These are phyloP conservation scores for Notospermus geniculatus DNA, from an alignment of 1,140 invertebrate genomes.

Conservation along the genomic window DNA sequence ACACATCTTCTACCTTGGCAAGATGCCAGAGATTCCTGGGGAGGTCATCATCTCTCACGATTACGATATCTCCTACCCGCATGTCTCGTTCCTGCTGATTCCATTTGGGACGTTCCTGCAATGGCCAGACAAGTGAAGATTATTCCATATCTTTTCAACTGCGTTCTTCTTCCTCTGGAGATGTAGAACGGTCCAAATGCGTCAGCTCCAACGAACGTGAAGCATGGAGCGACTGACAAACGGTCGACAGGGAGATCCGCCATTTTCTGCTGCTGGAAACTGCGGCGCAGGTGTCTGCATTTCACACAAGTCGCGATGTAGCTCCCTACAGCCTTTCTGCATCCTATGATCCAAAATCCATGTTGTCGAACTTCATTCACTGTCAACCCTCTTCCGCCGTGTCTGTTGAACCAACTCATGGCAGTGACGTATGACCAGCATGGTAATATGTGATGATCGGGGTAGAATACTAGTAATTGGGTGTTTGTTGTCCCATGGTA, in stretches of 20 bases:
- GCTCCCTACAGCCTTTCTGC: conserved; percentile 15
- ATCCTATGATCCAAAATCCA: conserved; percentile 30
- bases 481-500: conserved; percentile 14
- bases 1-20: too few relatives aligned
- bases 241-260: conserved; percentile 26
- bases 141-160: conserved; percentile 15
- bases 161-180: conserved; percentile 6
- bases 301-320: conserved; percentile 26
- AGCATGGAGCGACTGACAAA: conserved; percentile 20
- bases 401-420: conserved; percentile 24
- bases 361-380: conserved; percentile 17
- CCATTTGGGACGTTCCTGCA: too few relatives aligned
- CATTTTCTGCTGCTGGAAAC: conserved; percentile 24
- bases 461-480: conserved; percentile 31
- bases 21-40: too few relatives aligned
- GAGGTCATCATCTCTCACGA: too few relatives aligned
- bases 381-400: conserved; percentile 25
- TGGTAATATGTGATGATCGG: conserved; percentile 17
- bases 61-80: too few relatives aligned
- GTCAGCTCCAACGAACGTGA: conserved; percentile 25
- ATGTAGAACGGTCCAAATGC: conserved; percentile 28
- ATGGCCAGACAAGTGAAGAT: conserved; percentile 24
- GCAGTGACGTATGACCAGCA: conserved; percentile 22
- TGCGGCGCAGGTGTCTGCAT: conserved; percentile 19
- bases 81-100: too few relatives aligned